Base-by-base conservation (phyloP, 2,797 vertebrate species). In the Sebastes vulpes region DNA sequence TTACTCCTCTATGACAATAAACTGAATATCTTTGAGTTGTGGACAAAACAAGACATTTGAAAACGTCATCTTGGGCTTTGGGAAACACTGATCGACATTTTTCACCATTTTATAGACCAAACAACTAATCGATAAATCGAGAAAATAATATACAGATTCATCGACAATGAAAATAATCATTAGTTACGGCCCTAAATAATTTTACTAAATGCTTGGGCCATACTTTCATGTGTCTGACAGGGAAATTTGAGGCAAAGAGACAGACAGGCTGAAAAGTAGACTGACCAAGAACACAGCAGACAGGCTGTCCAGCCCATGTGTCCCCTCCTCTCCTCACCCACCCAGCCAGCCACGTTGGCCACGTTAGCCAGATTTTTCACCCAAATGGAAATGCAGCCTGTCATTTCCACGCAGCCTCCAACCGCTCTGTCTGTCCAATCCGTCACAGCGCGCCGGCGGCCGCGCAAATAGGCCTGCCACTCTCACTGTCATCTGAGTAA, bases 391-490 rank as follows among this genome's bases (percentile, higher is more conserved):
- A 96, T 94, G 93, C 91, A 90, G 91, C 92, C 95, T 96, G 95
- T 97, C 96, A 96, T 93, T 92, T 92, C 90, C 81, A 92, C 86
- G 87, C 94, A 95, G 92, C 91, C 93, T 93, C 95, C 92, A 90
- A 95, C 90, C 82, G 90, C 94, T 95, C 90, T 79, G 90, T 94
- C 93, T 92, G 94, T 96, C 95, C 92, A 95, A 96, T 97, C 94
- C 88, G 90, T 97, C 96, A 96, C 75, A 71, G 85, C 77, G 72
- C 68, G 91, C 94, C 88, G 81, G 92, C 93, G 73, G 90, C 92
- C 85, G 82, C 88, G 83, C 93, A 96, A 97, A 96, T 96, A 95
- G 96, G 96, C 91, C 95, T 96, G 96, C 94, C 96, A 96, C 94
- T 95, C 95, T 94, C 87, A 93, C 95, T 95, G 96, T 96, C 95